Evolutionary conservation across 2,797 vertebrate genomes (phyloP), one percentile per base, ranked within the genome.

Genomic region (Siniperca obscura): DNA sequence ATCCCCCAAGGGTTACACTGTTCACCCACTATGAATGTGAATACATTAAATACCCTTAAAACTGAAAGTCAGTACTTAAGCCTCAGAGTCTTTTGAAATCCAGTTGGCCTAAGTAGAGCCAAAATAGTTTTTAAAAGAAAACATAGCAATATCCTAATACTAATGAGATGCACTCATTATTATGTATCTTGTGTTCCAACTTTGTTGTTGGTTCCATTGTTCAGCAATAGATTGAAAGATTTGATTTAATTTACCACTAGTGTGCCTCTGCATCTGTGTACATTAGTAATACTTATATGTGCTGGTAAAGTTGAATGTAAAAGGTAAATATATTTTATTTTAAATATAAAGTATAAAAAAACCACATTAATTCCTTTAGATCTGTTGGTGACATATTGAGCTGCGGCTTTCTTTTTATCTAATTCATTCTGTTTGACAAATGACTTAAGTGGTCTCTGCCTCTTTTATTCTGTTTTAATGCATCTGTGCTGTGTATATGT

Each of bases 361-460:
- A 69, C 65, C 25, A 52, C 30, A 55, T 50, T 16, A 19, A 68
- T 82, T 84, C 34, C 70, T 76, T 87, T 48, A 86, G 57, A 90
- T 87, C 59, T 87, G 57, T 66, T 67, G 52, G 74, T 48, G 82
- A 46, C 82, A 64, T 59, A 55, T 79, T 34, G 75, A 89, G 81
- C 77, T 82, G 82, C 5, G 79, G 89, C 72, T 90, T 87, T 89
- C 88, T 91, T 91, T 91, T 92, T 78, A 92, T 93, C 88, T 73
- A 68, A 85, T 89, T 89, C 81, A 82, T 78, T 86, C 83, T 42
- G 70, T 83, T 87, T 76, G 86, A 93, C 90, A 90, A 95, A 94
- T 92, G 76, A 88, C 85, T 80, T 81, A 87, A 90, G 85, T 88
- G 87, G 87, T 81, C 50, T 74, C 69, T 70, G 85, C 72, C 46